Evolutionary conservation across 2,113 vertebrate species (phyloP).

Genomic region (Colaptes auratus): DNA sequence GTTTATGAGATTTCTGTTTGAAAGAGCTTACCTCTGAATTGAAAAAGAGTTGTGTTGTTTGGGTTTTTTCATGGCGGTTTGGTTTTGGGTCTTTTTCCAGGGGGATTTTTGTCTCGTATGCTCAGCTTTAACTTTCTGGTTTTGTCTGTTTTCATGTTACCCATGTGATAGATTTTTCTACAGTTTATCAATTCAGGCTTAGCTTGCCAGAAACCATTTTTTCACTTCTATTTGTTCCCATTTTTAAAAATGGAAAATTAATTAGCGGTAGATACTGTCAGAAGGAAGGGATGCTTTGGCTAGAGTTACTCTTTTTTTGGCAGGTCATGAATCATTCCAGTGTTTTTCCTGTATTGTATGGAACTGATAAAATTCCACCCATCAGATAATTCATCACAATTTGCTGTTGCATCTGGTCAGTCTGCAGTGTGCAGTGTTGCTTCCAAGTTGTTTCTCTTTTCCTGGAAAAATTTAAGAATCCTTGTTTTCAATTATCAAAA

Average conservation of each 20-base stretch:
- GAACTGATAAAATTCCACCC: background rate
- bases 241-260: conserved; percentile 59
- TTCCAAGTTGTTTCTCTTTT: background rate
- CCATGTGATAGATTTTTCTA: conserved; percentile 41
- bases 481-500: background rate
- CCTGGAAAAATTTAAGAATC: background rate
- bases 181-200: conserved; percentile 19
- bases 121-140: background rate
- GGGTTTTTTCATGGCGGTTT: no score
- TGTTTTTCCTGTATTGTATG: background rate
- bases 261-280: conserved; percentile 24
- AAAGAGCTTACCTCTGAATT: background rate
- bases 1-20: background rate
- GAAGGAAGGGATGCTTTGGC: conserved; percentile 9
- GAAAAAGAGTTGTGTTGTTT: background rate
- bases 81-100: background rate
- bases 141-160: conserved; percentile 1
- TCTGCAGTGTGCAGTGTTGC: background rate
- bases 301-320: background rate
- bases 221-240: conserved; percentile 63
- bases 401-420: background rate
- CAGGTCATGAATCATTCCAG: background rate
- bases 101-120: background rate
- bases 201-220: conserved; percentile 50
- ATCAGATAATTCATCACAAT: background rate